Base-by-base conservation (phyloP, 2,113 vertebrate species). In the Saccopteryx leptura region DNA sequence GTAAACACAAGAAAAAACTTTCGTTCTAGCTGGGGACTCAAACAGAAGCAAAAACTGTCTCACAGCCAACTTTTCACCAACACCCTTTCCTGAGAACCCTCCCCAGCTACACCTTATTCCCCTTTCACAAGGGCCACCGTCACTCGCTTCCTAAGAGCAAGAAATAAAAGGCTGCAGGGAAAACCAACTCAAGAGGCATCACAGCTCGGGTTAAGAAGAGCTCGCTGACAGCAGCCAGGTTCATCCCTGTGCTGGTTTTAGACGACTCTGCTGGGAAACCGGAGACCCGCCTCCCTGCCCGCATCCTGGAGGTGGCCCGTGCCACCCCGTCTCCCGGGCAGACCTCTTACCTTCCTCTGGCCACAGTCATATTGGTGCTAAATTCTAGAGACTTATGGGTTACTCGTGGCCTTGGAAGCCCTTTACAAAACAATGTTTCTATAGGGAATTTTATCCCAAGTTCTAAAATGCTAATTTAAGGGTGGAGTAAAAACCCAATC, bases 141-240 rank as follows among this genome's bases (percentile, higher is more conserved):
- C 10, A 28, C 28, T 9, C 7, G 61, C 28, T 65, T 78, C n/a
- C 79, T 28, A 3, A 24, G 50, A 68, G 39, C 46, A 56, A 50
- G 78, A 54, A 7, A 17, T 10, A 56, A 61, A 68, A 39, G 28
- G 26, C 78, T 68, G 3, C 0, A 50, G 24, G 54, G 68, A 39
- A 31, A 13, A 39, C 21, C 65, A 10, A 23, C 15, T 0, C 0
- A 0, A n/a, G 60, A 87, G 24, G 11, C 28, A 0, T 6, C 0
- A 2, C 18, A 11, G 18, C 21, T 12, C 10, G 23, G 83, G 46
- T 24, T 1, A 18, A 33, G 21, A 14, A 26, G 26, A 13, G 66
- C 19, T 17, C 12, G 2, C 2, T 4, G 9, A 52, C 23, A 2
- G 28, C 9, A 31, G 72, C 48, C n/a, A 33, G 39, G n/a, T 1